These are phyloP conservation scores for Centruroides sculpturatus DNA, from an alignment of 1,140 invertebrate species.

Conservation along the genomic window DNA sequence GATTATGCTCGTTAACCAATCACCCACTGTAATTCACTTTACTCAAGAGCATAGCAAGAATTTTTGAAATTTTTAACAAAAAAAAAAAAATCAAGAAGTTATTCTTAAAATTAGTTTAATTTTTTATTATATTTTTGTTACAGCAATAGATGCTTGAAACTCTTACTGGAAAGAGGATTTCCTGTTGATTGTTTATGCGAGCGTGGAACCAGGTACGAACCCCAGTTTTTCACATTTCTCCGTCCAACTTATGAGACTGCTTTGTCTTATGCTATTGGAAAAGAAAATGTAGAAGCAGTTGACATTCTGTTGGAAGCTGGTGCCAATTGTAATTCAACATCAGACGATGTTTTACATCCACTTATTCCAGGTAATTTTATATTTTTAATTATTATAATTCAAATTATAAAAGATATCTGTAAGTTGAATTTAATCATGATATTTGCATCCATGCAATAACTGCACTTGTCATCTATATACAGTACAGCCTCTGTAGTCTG, in stretches of 20 bases:
- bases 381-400: neutral
- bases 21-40: too few species aligned
- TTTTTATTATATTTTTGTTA: neutral
- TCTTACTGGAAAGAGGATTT: conserved; percentile 5
- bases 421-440: too few species aligned
- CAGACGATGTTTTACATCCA: conserved; percentile 2
- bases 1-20: too few species aligned
- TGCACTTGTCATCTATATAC: too few species aligned
- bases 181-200: conserved; percentile 4
- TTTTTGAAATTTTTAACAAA: too few species aligned
- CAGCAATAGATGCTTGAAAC: conserved; percentile 2
- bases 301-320: conserved; percentile 6
- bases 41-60: too few species aligned
- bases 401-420: neutral
- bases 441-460: too few species aligned
- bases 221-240: neutral
- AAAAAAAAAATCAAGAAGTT: too few species aligned
- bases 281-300: conserved; percentile 1
- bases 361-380: conserved; percentile 1
- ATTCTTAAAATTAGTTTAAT: too few species aligned
- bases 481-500: too few species aligned
- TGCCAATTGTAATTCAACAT: conserved; percentile 3
- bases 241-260: conserved; percentile 6
- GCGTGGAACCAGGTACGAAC: neutral
- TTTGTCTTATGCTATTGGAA: conserved; percentile 2